Conservation (phyloP, 2,797 vertebrate species). For the Odontamblyopus rebecca region DNA sequence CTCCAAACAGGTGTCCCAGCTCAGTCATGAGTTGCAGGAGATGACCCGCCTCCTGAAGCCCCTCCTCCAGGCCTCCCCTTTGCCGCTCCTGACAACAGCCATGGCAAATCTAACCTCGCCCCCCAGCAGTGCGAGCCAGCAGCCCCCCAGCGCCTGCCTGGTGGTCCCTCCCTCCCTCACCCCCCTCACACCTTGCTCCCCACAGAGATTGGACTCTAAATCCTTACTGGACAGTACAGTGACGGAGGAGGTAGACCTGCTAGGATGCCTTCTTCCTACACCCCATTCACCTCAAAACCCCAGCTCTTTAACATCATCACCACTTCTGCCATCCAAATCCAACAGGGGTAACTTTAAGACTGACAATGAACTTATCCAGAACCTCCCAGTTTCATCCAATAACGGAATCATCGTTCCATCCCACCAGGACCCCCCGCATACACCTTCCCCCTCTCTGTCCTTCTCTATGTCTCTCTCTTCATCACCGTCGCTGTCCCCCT, state of each 20-base stretch:
- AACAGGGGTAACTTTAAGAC: constrained; percentile 7
- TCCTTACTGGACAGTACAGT: constrained; percentile 74
- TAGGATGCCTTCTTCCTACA: constrained; percentile 73
- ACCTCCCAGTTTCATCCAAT: constrained; percentile 33
- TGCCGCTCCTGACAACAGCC: constrained; percentile 58
- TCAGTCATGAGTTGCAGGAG: constrained; percentile 82
- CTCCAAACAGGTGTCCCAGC: constrained; percentile 79
- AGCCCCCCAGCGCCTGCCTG: constrained; percentile 39
- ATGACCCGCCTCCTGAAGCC: constrained; percentile 80
- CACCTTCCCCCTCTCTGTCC: constrained; percentile 69
- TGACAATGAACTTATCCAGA: constrained; percentile 28
- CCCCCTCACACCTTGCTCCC: constrained; percentile 27
- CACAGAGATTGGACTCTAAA: constrained; percentile 42
- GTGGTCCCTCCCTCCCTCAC: constrained; percentile 23
- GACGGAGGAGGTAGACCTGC: constrained; percentile 56
- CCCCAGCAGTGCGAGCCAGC: constrained; percentile 57
- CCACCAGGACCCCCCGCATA: constrained; percentile 54
- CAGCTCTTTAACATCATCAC: constrained; percentile 37
- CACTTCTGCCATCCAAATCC: constrained; percentile 10
- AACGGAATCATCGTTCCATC: constrained; percentile 46
- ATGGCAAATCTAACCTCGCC: constrained; percentile 64
- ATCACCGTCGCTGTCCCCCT: constrained; percentile 67
- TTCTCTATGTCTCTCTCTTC: constrained; percentile 71
- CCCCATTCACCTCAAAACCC: constrained; percentile 55
- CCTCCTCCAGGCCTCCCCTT: constrained; percentile 69